These are phyloP conservation scores for Bemisia tabaci DNA, from an alignment of 1,140 invertebrate species.

Conservation along the genomic window DNA sequence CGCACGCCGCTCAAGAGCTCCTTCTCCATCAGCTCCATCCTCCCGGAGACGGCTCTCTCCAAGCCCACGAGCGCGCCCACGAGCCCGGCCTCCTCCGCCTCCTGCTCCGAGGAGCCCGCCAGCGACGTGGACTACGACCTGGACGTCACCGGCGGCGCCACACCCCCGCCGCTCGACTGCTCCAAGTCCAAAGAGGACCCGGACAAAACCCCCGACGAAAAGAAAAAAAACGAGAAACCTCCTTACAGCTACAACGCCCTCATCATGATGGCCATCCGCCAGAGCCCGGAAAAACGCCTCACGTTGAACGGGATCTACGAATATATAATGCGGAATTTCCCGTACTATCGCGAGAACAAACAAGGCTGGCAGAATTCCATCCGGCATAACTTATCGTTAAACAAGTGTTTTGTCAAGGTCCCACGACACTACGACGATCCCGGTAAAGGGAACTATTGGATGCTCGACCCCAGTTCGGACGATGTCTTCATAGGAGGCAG, in stretches of 20 bases:
- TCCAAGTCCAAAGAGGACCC: constrained; percentile 6
- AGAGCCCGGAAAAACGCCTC: constrained; percentile 83
- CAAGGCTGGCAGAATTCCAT: constrained; percentile 99
- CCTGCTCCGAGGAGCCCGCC: too few relatives aligned
- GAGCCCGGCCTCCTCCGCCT: too few relatives aligned
- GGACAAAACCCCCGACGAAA: constrained; percentile 11
- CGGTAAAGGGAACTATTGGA: constrained; percentile 93
- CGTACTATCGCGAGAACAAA: constrained; percentile 94
- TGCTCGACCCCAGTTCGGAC: constrained; percentile 84
- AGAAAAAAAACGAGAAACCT: constrained; percentile 64
- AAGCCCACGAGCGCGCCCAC: too few relatives aligned
- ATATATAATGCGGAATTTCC: constrained; percentile 97
- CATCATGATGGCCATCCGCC: constrained; percentile 98
- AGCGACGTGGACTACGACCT: too few relatives aligned
- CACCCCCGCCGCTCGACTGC: too few relatives aligned
- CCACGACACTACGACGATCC: constrained; percentile 86
- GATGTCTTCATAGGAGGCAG: constrained; percentile 96
- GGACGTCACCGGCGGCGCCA: too few relatives aligned
- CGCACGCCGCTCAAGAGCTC: too few relatives aligned
- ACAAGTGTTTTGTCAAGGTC: constrained; percentile 98
- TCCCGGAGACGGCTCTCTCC: too few relatives aligned
- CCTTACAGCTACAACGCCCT: constrained; percentile 97
- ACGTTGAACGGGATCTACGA: constrained; percentile 99
- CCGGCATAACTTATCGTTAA: constrained; percentile 88
- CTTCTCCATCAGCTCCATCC: too few relatives aligned